Evolutionary conservation across 1,140 invertebrate genomes (phyloP).

Genomic region (Thrips palmi): DNA sequence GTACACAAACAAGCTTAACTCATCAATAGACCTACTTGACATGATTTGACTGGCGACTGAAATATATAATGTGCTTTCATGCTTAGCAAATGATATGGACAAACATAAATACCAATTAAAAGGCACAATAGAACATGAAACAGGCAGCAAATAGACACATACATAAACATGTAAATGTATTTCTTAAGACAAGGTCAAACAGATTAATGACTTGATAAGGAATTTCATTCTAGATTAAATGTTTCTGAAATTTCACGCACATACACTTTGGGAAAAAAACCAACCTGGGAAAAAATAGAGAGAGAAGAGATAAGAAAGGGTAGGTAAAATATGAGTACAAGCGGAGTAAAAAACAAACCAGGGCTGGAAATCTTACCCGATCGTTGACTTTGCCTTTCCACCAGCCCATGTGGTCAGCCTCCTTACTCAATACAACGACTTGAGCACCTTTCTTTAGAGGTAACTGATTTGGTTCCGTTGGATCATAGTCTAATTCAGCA

Average conservation of each 20-base stretch:
- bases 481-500: constrained; percentile 55
- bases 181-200: not conserved
- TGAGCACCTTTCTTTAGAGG: constrained; percentile 56
- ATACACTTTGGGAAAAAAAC: constrained; percentile 44
- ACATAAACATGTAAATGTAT: not conserved
- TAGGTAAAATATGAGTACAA: not conserved
- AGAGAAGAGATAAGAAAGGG: not conserved
- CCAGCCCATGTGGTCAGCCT: constrained; percentile 61
- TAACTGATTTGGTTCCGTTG: constrained; percentile 55
- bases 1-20: no score
- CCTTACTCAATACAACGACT: constrained; percentile 56
- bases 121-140: no score
- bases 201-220: constrained; percentile 2
- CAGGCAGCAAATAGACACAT: no score
- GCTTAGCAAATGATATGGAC: no score
- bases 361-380: constrained; percentile 23
- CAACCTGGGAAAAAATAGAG: constrained; percentile 24
- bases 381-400: constrained; percentile 57
- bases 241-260: constrained; percentile 27
- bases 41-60: no score
- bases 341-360: not conserved
- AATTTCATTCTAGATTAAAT: constrained; percentile 9
- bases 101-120: no score
- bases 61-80: no score
- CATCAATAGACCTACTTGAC: no score